These are phyloP conservation scores for Hymenochirus boettgeri DNA, from an alignment of 2,113 vertebrate species.

Conservation along the genomic window DNA sequence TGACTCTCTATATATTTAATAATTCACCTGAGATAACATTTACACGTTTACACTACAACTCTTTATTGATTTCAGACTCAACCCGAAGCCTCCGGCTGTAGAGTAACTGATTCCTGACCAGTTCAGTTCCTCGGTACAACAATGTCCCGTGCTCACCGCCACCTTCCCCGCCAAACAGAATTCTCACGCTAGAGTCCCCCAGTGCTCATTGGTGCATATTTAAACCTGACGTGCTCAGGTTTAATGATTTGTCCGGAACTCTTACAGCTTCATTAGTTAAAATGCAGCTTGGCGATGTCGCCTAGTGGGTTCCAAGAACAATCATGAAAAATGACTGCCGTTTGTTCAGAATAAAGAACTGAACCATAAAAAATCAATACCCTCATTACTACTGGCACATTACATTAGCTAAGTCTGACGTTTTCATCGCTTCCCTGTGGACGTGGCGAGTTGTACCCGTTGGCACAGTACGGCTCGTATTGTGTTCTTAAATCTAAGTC, in stretches of 20 bases:
- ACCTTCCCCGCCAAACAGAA: neutral
- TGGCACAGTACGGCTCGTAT: conserved; percentile 19
- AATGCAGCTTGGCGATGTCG: conserved; percentile 1
- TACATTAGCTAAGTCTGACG: conserved; percentile 25
- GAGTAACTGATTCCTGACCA: neutral
- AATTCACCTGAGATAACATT: too few relatives aligned
- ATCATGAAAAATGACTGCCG: conserved; percentile 14
- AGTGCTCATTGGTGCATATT: neutral
- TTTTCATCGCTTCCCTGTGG: conserved; percentile 24
- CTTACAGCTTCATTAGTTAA: neutral
- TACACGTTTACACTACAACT: neutral
- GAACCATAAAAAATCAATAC: conserved; percentile 25
- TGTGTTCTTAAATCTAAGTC: conserved; percentile 21
- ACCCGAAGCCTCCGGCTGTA: too few relatives aligned
- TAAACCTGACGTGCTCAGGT: neutral
- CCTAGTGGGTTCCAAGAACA: neutral
- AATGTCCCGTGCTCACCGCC: neutral
- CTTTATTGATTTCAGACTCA: neutral
- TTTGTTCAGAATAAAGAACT: conserved; percentile 19
- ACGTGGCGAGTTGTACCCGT: conserved; percentile 4
- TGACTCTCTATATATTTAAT: too few relatives aligned
- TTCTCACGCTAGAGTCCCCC: neutral
- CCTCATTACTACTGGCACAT: conserved; percentile 26
- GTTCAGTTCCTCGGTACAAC: neutral
- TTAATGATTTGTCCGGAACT: neutral